These are phyloP conservation scores for Gadus macrocephalus DNA, from an alignment of 2,113 vertebrate species.

Conservation along the genomic window DNA sequence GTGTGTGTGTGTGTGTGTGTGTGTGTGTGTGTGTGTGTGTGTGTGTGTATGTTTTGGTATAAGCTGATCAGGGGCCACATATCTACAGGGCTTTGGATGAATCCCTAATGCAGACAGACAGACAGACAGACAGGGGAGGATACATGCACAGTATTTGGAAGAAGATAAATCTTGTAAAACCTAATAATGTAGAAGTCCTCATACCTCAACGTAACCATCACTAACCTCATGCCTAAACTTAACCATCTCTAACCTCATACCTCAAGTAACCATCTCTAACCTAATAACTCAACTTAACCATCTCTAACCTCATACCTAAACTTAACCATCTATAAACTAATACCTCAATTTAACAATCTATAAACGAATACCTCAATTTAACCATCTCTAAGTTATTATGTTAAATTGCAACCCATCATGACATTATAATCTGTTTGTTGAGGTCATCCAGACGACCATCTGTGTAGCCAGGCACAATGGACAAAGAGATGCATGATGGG, in stretches of 20 bases:
- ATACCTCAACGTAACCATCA: too few species aligned
- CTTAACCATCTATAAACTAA: too few species aligned
- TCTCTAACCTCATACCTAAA: too few species aligned
- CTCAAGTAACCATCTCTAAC: too few species aligned
- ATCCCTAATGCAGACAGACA: not conserved
- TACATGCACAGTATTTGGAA: not conserved
- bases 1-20: too few species aligned
- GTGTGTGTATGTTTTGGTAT: too few species aligned
- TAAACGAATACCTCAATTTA: not conserved
- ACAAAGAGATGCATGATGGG: slow-evolving; percentile 3
- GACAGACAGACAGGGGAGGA: not conserved
- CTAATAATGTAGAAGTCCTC: too few species aligned
- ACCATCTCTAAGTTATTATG: not conserved
- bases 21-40: too few species aligned
- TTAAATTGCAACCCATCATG: not conserved
- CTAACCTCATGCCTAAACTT: too few species aligned
- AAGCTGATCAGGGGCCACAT: not conserved
- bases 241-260: too few species aligned
- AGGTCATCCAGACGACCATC: slow-evolving; percentile 45
- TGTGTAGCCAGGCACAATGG: slow-evolving; percentile 41
- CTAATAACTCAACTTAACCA: too few species aligned
- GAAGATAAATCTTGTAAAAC: too few species aligned
- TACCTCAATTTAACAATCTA: not conserved
- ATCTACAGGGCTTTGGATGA: not conserved
- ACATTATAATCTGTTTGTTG: slow-evolving; percentile 44